Conservation (phyloP, 2,113 vertebrate species). For the Corythornis vintsioides region DNA sequence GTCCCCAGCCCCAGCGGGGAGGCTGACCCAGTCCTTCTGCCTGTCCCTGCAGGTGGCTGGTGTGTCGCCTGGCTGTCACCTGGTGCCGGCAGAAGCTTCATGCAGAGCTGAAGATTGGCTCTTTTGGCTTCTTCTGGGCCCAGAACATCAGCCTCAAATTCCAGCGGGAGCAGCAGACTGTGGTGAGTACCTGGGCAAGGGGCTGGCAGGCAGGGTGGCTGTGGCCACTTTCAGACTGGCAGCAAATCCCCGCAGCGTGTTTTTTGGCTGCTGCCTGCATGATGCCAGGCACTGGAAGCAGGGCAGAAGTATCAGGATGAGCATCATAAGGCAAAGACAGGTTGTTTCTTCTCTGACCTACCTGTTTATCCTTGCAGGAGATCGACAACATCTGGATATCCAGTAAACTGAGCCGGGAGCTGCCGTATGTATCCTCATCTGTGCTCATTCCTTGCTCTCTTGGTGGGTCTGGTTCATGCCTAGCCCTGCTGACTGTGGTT, state of each 20-base stretch:
- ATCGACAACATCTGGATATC: conserved; percentile 95
- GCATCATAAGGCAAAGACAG: not conserved
- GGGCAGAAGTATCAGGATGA: accelerated
- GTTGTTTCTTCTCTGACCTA: not conserved
- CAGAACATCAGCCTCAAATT: conserved; percentile 91
- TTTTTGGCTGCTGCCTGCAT: not conserved
- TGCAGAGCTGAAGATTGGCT: conserved; percentile 89
- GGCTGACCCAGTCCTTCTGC: not conserved
- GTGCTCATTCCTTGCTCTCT: not conserved
- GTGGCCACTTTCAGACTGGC: not conserved
- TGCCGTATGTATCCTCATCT: conserved; percentile 85
- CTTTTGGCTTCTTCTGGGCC: conserved; percentile 89
- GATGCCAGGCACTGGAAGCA: not conserved
- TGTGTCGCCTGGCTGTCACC: conserved; percentile 81
- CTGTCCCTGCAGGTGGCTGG: conserved; percentile 81
- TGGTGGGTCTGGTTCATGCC: not conserved
- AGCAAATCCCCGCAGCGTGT: not conserved
- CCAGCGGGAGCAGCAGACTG: conserved; percentile 84
- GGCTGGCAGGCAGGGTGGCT: not conserved
- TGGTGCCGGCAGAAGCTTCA: conserved; percentile 86
- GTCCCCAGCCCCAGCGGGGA: accelerated
- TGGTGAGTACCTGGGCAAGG: conserved; percentile 76
- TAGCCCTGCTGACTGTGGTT: not conserved
- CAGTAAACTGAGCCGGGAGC: conserved; percentile 91
- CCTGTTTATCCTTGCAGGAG: conserved; percentile 80